Base-by-base conservation (phyloP, 2,888 invertebrate species). In the Meloe dianella region DNA sequence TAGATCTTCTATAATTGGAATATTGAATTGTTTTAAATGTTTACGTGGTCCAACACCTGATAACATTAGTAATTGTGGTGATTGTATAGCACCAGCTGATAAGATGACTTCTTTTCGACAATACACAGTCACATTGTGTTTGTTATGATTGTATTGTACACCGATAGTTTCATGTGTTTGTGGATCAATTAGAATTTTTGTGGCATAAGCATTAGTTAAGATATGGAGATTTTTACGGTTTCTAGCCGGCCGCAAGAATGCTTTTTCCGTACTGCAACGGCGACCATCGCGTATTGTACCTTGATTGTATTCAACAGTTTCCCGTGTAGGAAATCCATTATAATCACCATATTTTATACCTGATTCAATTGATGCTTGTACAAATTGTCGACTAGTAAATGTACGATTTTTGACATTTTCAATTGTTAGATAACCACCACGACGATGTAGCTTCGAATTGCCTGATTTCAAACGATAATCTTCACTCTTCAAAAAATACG, bases 31-130 rank as follows among this genome's bases (percentile, higher is more conserved):
- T 68, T 86, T 76, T 61, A 91, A 79, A 71, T 91, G 89, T 4
- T 86, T 81, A 68, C 80, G 84, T 0, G 91, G 90, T 0, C 91
- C 91, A n/a, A 91, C 81, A 4, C 90, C 90, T 0, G 89, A 89
- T 1, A 90, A 81, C 89, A 90, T 89, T 20, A 90, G 75, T 12
- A 95, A 79, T 81, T 95, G 93, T 0, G 95, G 92, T 0, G 93
- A 90, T 81, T 92, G 92, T 70, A 95, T 89, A 0, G 93, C 89
- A 66, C 74, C 89, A 57, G 85, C 89, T 74, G 87, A 86, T 17
- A 89, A 74, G 64, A 89, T 87, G 0, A 90, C 84, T 73, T 87
- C 87, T 70, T 85, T 86, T 27, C 81, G 3, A 82, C 83, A 47
- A 30, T 67, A 54, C 75, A 73, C 27, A 60, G 68, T 63, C 1